A percentile compares a stretch with the other conserved stretches of the same genome.
Conservation (phyloP, 2,797 vertebrate species). For the Syndactyla subalaris region DNA sequence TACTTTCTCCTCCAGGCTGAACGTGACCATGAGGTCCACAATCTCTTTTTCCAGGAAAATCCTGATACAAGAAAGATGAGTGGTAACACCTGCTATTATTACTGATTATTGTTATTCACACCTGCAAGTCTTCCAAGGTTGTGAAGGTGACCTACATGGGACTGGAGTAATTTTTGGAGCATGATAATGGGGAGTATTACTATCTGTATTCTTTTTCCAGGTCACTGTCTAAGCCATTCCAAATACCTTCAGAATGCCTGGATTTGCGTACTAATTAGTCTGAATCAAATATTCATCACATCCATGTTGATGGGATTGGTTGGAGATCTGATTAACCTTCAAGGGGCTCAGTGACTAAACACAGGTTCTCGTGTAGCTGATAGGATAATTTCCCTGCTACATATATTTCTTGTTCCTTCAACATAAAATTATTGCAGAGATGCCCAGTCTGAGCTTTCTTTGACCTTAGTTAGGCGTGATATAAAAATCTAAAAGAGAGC, state of each 20-base stretch:
- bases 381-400: slow-evolving; percentile 25
- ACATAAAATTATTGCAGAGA: neutral
- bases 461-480: neutral
- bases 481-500: neutral
- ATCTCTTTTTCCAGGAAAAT: neutral
- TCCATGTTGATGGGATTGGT: neutral
- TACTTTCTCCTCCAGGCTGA: neutral
- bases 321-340: slow-evolving; percentile 62
- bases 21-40: neutral
- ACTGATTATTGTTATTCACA: neutral
- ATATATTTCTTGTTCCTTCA: neutral
- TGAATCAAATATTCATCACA: slow-evolving; percentile 48
- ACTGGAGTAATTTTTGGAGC: slow-evolving; percentile 10
- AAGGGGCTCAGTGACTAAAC: slow-evolving; percentile 30
- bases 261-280: slow-evolving; percentile 53
- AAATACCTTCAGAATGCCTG: slow-evolving; percentile 37
- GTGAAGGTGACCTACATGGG: slow-evolving; percentile 27
- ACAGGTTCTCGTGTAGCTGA: slow-evolving; percentile 9
- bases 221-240: slow-evolving; percentile 48
- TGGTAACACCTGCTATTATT: neutral
- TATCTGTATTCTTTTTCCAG: slow-evolving; percentile 42
- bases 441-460: neutral
- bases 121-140: neutral
- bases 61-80: neutral
- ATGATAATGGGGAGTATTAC: neutral